A percentile compares a stretch with the other conserved stretches of the same genome.
Conservation (phyloP, 1,140 invertebrate genomes). For the Drosophila guanche region DNA sequence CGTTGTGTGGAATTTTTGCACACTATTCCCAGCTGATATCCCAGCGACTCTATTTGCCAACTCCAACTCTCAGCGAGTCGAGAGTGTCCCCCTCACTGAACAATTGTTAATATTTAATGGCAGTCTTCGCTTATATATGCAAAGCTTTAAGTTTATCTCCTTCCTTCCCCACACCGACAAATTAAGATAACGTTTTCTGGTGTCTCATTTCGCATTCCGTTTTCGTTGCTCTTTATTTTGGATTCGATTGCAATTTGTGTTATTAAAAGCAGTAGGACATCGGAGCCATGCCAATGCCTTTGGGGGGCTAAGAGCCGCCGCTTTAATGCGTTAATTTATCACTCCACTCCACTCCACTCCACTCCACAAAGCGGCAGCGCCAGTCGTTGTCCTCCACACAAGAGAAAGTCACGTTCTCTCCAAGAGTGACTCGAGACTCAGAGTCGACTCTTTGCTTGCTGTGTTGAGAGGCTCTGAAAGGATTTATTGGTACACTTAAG, state of each 20-base stretch:
- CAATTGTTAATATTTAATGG: slow-evolving; percentile 33
- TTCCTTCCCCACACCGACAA: slow-evolving; percentile 7
- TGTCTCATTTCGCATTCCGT: slow-evolving; percentile 66
- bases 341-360: too few species aligned
- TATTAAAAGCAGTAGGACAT: slow-evolving; percentile 70
- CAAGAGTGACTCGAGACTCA: slow-evolving; percentile 14
- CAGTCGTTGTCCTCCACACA: slow-evolving; percentile 1
- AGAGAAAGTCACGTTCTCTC: slow-evolving; percentile 36
- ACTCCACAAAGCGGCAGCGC: not conserved
- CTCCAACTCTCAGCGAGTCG: not conserved
- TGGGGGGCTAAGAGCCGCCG: not conserved
- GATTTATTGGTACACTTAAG: slow-evolving; percentile 45
- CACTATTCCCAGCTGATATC: too few species aligned
- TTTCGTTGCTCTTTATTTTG: slow-evolving; percentile 56
- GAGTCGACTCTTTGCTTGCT: not conserved
- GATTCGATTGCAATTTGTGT: slow-evolving; percentile 78
- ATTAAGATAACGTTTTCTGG: slow-evolving; percentile 58
- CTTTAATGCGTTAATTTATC: slow-evolving; percentile 54
- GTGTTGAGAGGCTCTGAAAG: slow-evolving; percentile 40
- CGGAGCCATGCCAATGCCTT: not conserved
- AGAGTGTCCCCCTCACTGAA: not conserved
- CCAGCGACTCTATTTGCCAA: slow-evolving; percentile 19
- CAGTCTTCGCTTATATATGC: slow-evolving; percentile 2
- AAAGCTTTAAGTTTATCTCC: slow-evolving; percentile 30
- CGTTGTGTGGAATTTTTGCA: not conserved